Conservation (phyloP, 2,888 invertebrate genomes). For the Cryptophagus acutangulus region DNA sequence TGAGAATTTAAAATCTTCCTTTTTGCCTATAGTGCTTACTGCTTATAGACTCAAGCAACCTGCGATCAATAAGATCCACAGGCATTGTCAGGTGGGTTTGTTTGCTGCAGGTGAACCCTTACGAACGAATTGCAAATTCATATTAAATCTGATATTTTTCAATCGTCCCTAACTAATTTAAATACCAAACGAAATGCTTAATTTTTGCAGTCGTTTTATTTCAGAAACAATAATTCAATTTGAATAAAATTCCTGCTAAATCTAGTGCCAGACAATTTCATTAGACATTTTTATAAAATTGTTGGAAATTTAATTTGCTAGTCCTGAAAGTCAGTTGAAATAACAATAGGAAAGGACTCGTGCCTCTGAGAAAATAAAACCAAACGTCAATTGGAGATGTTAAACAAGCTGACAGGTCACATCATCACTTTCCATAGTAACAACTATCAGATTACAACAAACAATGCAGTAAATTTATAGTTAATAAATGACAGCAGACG, state of each 20-base stretch:
- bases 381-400: constrained; percentile 19
- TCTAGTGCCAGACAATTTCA: too few species aligned
- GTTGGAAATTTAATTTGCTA: too few species aligned
- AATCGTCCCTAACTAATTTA: background rate
- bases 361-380: constrained; percentile 19
- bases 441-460: constrained; percentile 8
- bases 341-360: constrained; percentile 4
- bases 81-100: constrained; percentile 29
- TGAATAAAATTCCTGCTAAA: too few species aligned
- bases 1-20: constrained; percentile 41
- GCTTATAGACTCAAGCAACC: constrained; percentile 38
- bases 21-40: constrained; percentile 25
- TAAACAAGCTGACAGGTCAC: constrained; percentile 17
- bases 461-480: background rate
- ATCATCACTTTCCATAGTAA: constrained; percentile 6
- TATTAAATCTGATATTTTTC: constrained; percentile 3
- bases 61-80: constrained; percentile 36
- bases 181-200: background rate
- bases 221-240: too few species aligned
- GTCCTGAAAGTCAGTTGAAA: constrained; percentile 4
- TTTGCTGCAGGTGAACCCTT: constrained; percentile 27
- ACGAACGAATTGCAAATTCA: constrained; percentile 5
- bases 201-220: too few species aligned
- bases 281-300: too few species aligned
- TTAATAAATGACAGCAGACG: background rate